Evolutionary conservation across 2,113 vertebrate genomes (phyloP).

Genomic region (Campylorhamphus procurvoides): DNA sequence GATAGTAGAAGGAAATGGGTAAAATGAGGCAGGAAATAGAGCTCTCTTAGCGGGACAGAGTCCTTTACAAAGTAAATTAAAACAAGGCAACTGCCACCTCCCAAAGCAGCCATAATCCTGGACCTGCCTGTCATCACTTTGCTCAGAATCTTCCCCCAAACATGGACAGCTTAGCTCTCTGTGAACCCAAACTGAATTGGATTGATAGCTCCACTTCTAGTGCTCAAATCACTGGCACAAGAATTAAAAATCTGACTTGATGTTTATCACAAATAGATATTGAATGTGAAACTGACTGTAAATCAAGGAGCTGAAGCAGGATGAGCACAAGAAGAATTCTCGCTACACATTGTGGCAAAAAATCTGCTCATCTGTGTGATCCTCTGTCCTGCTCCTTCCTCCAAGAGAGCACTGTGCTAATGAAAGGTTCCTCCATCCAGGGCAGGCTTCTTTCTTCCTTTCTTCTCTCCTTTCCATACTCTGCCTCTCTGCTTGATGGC

Average conservation of each 20-base stretch:
- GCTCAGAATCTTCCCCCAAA: background rate
- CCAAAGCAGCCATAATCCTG: background rate
- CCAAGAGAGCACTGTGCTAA: rapidly evolving
- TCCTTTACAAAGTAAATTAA: background rate
- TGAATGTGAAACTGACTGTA: background rate
- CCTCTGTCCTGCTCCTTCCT: background rate
- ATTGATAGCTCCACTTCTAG: background rate
- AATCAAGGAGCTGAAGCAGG: background rate
- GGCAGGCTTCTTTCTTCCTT: background rate
- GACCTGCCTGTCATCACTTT: background rate
- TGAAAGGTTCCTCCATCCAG: background rate
- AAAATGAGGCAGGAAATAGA: background rate
- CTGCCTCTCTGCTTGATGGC: background rate
- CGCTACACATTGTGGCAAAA: background rate
- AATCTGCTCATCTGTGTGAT: background rate
- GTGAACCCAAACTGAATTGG: background rate
- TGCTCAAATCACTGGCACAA: background rate
- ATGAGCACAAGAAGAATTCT: background rate
- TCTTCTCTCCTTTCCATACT: background rate
- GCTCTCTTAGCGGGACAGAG: background rate
- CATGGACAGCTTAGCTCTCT: background rate
- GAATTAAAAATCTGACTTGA: background rate
- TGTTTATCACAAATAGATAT: background rate
- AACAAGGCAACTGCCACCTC: background rate
- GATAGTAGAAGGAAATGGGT: background rate